Conservation (phyloP, 2,113 vertebrate genomes). For the Aphelocoma coerulescens region DNA sequence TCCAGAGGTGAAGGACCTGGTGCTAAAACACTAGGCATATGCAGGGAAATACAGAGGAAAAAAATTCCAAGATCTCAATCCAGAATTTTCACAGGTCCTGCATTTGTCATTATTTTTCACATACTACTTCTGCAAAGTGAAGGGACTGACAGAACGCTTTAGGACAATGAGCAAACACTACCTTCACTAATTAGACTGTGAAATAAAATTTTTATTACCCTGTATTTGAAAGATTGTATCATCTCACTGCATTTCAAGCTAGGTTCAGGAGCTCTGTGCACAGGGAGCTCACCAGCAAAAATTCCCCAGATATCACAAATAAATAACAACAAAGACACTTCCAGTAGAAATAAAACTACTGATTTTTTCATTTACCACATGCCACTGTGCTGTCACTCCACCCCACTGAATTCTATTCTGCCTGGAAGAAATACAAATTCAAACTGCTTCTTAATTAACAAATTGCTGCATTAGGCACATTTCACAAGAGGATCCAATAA, state of each 20-base stretch:
- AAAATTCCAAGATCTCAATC: not conserved
- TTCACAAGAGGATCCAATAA: conserved; percentile 35
- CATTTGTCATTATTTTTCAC: not conserved
- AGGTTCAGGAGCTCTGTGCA: not conserved
- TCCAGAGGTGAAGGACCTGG: not conserved
- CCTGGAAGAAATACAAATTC: conserved; percentile 3
- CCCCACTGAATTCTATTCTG: not conserved
- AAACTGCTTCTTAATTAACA: conserved; percentile 38
- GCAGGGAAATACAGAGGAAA: not conserved
- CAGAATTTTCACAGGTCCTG: not conserved
- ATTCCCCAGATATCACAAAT: not conserved
- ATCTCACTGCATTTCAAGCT: not conserved
- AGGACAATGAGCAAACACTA: not conserved
- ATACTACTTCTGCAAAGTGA: not conserved
- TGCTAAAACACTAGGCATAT: not conserved
- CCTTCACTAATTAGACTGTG: not conserved
- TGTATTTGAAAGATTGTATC: not conserved
- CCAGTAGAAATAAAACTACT: not conserved
- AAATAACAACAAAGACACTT: not conserved
- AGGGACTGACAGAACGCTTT: not conserved
- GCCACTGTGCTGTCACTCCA: not conserved
- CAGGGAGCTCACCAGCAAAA: not conserved
- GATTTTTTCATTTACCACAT: not conserved
- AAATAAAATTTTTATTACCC: not conserved
- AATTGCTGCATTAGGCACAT: conserved; percentile 37